Evolutionary conservation across 2,113 vertebrate genomes (phyloP).

Genomic region (Nettapus auritus): DNA sequence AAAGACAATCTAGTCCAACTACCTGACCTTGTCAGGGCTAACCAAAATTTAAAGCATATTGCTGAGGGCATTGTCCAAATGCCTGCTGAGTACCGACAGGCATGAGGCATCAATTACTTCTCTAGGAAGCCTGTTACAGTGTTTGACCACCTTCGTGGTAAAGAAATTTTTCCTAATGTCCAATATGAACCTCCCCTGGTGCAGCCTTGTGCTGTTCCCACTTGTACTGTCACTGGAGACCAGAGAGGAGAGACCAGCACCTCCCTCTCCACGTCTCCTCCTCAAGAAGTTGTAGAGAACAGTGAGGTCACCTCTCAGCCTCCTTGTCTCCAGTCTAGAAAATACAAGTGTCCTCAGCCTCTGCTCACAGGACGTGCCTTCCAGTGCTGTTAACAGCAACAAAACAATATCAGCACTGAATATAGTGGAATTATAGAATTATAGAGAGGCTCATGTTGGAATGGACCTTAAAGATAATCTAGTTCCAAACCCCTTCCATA

Average conservation of each 20-base stretch:
- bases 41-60: background rate
- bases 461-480: no score
- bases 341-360: no score
- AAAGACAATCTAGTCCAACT: background rate
- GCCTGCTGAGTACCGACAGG: background rate
- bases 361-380: no score
- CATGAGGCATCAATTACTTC: background rate
- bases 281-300: background rate
- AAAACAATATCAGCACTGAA: no score
- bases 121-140: background rate
- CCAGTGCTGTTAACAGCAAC: no score
- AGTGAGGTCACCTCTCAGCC: background rate
- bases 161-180: no score
- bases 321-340: no score
- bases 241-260: background rate
- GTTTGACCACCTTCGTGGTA: background rate
- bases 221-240: background rate
- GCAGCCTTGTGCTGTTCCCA: no score
- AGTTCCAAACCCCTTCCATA: no score
- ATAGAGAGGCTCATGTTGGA: no score
- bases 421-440: no score
- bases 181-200: no score
- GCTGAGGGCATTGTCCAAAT: background rate
- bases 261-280: background rate
- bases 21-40: background rate